Base-by-base conservation (phyloP, 2,113 vertebrate species). In the Panthera leo region DNA sequence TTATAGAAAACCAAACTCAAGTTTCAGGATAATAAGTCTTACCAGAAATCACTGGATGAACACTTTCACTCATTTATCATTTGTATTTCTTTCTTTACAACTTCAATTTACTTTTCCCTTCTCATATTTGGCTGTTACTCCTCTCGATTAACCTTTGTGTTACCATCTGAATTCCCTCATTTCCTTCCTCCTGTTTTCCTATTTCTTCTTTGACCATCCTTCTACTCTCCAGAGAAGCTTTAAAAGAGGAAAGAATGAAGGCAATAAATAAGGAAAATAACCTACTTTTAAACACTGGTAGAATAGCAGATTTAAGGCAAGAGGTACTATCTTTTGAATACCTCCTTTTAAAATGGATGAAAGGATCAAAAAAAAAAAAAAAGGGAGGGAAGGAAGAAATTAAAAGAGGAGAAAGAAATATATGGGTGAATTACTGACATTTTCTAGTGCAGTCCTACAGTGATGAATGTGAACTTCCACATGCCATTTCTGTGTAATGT, bases 391-490 rank as follows among this genome's bases (percentile, higher is more conserved):
- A 9, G 34, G 6, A 11, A 34, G 23, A 79, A 88, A 93, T 53
- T 39, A 73, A 82, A 53, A 34, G 23, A 3, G 15, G 21, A 39
- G 18, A 42, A 29, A 34, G 29, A 71, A 89, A 58, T 45, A 75
- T 80, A 79, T 42, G 48, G 85, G 90, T 58, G 55, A 87, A 94
- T 88, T 31, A 82, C 36, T 29, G 31, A 4, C 51, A n/a, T 61
- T 84, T 67, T 63, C 76, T 63, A 53, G 67, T 5, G 3, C 34
- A 21, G 55, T n/a, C 55, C 16, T 55, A 42, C 6, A 75, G 78
- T 96, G 87, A 97, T 95, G 95, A 93, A 85, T 95, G 75, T 85
- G 67, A 97, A 95, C 85, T 51, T 95, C 70, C 23, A 7, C 45
- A 2, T 63, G 67, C 95, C 61, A 16, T 94, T 96, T 96, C 93